phyloP scores from a whole-genome alignment of 2,113 vertebrate genomes.

The Phodopus roborovskii region DNA sequence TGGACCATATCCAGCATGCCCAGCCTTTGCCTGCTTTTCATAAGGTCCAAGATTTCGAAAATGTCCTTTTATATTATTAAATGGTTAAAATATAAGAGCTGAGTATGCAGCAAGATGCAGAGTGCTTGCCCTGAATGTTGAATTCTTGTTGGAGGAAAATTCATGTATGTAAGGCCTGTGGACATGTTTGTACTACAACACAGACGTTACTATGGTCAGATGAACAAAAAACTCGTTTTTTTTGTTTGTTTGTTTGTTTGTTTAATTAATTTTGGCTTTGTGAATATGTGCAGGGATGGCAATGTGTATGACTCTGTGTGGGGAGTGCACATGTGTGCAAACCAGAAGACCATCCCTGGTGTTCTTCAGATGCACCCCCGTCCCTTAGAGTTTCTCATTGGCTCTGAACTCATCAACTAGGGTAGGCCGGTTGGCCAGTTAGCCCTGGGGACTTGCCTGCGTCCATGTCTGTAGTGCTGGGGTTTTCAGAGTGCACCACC shows the following conservation, averaged over 20 bases:
- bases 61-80: conserved; percentile 7
- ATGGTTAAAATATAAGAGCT: not conserved
- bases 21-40: not conserved
- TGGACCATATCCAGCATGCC: not conserved
- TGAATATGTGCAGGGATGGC: not conserved
- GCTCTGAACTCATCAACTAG: not conserved
- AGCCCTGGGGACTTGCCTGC: not conserved
- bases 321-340: not conserved
- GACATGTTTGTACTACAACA: fast-evolving
- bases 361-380: no score
- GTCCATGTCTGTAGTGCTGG: not conserved
- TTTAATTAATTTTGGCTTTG: not conserved
- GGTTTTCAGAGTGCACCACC: not conserved
- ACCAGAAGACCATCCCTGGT: not conserved
- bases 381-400: not conserved
- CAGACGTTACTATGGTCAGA: fast-evolving
- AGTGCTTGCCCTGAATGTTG: not conserved
- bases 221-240: not conserved
- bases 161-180: not conserved
- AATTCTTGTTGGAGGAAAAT: not conserved
- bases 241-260: not conserved
- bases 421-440: not conserved
- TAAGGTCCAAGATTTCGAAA: not conserved
- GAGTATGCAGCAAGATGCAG: not conserved
- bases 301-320: not conserved